Evolutionary conservation across 2,797 vertebrate genomes (phyloP).

Genomic region (Bovichtus variegatus): DNA sequence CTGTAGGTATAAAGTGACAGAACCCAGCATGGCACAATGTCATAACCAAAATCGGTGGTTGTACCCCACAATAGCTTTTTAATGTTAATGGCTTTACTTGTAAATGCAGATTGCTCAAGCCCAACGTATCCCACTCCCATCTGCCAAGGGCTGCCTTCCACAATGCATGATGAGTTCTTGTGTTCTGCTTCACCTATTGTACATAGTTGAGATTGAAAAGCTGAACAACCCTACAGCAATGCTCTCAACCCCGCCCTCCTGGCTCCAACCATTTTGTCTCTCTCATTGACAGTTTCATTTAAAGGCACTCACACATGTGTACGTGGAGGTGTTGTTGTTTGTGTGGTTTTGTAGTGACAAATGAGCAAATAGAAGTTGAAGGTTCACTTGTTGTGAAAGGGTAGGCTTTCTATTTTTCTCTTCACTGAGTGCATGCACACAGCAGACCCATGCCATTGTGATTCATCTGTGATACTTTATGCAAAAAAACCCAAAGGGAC

Average conservation of each 20-base stretch:
- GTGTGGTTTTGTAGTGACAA: background rate
- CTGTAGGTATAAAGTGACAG: background rate
- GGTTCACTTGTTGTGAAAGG: background rate
- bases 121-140: background rate
- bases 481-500: background rate
- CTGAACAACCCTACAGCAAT: conserved; percentile 17
- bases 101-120: background rate
- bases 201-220: background rate
- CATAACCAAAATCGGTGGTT: background rate
- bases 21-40: background rate
- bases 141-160: conserved; percentile 1
- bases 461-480: background rate
- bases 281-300: background rate
- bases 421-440: background rate
- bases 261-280: background rate
- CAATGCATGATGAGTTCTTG: background rate
- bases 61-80: background rate
- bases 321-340: background rate
- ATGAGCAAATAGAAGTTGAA: conserved; percentile 4
- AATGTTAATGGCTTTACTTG: conserved; percentile 1
- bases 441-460: background rate
- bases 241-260: background rate
- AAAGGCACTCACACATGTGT: background rate
- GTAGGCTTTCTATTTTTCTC: background rate
- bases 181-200: conserved; percentile 2